Base-by-base conservation (phyloP, 2,113 vertebrate species). In the Lontra canadensis region DNA sequence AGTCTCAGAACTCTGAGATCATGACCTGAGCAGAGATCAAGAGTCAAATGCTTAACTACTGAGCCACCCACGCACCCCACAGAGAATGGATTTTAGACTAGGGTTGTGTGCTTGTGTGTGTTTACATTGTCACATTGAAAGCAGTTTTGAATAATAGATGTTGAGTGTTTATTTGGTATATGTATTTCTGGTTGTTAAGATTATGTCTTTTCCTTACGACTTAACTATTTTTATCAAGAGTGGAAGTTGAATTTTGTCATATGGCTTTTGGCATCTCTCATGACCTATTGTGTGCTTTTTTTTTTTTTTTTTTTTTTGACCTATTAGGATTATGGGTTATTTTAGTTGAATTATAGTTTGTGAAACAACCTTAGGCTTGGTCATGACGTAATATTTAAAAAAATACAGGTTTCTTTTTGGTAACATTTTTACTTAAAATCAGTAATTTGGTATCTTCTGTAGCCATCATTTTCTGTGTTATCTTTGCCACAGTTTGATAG, bases 391-490 rank as follows among this genome's bases (percentile, higher is more conserved):
- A 69, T 90, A 87, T 57, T 94, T 87, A 87, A 95, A 95, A 95
- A 23, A 14, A 90, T 83, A 29, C 80, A 80, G 44, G 5, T 90
- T 94, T 39, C 21, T 73, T 86, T 93, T 88, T 84, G n/a, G 23
- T 81, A 85, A 91, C 29, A 67, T n/a, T 76, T 94, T 87, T 86
- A 65, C 78, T 93, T 93, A 92, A 96, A 95, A 93, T 84, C 39
- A 69, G 3, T 93, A 44, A 59, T 52, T 94, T 31, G 90, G 39
- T 80, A 84, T 96, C 8, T 87, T 47, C 47, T 52, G 2, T 92
- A 85, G n/a, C 80, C 52, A 69, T 65, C 36, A 78, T 96, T 94
- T 95, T 83, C 59, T 94, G 15, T 49, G 26, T 83, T 96, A 52
- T 63, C n/a, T 94, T 88, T 92, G 49, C 17, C 88, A 94, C 3